Base-by-base conservation (phyloP, 2,888 invertebrate species). In the Buathra laborator region DNA sequence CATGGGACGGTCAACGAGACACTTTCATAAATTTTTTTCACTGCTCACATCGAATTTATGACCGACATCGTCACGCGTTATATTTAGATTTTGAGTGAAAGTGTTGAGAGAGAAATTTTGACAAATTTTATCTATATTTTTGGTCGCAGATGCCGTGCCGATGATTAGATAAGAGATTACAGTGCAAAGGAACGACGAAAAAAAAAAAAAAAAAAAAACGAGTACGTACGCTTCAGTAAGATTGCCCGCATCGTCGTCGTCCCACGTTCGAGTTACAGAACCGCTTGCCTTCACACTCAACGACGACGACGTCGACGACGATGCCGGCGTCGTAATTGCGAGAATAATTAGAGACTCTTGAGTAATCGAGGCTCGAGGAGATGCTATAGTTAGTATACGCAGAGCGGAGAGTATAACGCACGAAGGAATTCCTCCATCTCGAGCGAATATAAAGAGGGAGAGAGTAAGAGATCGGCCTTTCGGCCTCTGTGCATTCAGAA, bases 231-330 rank as follows among this genome's bases (percentile, higher is more conserved):
- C 12, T 80, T 48, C 68, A 81, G 64, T 37, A 32, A 51, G 43
- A 67, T 80, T 53, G 66, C 24, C 81, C 81, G 66, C 29, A 75
- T 43, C 43, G 51, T 79, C 87, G 70, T 64, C 86, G 84, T 84
- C 82, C 83, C 83, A 85, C 84, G 83, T 74, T 81, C 83, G 75
- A 84, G 85, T 86, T 87, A 72, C 86, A 78, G 80, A 86, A 24
- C 44, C 37, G 59, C 59, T 37, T 56, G 56, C 56, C 48, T 32
- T 64, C 48, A 16, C 75, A 51, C 74, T 74, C 59, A 48, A 24
- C 48, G 14, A 29, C 62, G 46, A 16, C 68, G 14, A 37, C 48
- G 53, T 12, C 68, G 46, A 48, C 64, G 64, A 51, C 66, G 43
- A 51, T 37, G 53, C 37, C 51, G 51, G 19, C 64, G 75, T 64